These are phyloP conservation scores for Gymnothorax reevesii DNA, from an alignment of 2,797 vertebrate species.

Conservation along the genomic window DNA sequence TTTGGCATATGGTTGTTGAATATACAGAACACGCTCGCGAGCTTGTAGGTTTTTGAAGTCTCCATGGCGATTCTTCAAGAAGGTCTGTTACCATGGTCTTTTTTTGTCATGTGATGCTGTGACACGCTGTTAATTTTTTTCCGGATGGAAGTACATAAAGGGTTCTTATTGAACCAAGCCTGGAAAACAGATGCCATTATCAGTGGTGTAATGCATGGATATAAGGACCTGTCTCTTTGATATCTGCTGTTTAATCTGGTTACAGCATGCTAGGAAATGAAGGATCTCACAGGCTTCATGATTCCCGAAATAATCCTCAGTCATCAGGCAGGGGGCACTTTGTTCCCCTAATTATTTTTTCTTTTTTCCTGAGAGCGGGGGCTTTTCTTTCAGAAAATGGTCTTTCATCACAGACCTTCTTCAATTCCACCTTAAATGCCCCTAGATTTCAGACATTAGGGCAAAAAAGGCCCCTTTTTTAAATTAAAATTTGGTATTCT, in stretches of 20 bases:
- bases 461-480: too few relatives aligned
- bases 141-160: neutral
- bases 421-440: too few relatives aligned
- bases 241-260: neutral
- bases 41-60: slow-evolving; percentile 11
- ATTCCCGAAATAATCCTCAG: too few relatives aligned
- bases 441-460: too few relatives aligned
- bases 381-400: too few relatives aligned
- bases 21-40: neutral
- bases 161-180: neutral
- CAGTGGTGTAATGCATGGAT: neutral
- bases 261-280: neutral
- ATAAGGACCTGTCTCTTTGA: neutral
- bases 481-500: too few relatives aligned
- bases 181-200: neutral
- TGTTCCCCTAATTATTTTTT: too few relatives aligned
- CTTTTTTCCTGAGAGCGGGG: too few relatives aligned
- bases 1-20: neutral
- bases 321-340: too few relatives aligned
- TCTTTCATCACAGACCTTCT: too few relatives aligned
- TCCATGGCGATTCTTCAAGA: neutral
- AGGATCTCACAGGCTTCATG: too few relatives aligned
- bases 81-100: neutral
- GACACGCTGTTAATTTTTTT: neutral
- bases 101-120: neutral